phyloP scores from a whole-genome alignment of 2,113 vertebrate genomes.

The Gobius niger region DNA sequence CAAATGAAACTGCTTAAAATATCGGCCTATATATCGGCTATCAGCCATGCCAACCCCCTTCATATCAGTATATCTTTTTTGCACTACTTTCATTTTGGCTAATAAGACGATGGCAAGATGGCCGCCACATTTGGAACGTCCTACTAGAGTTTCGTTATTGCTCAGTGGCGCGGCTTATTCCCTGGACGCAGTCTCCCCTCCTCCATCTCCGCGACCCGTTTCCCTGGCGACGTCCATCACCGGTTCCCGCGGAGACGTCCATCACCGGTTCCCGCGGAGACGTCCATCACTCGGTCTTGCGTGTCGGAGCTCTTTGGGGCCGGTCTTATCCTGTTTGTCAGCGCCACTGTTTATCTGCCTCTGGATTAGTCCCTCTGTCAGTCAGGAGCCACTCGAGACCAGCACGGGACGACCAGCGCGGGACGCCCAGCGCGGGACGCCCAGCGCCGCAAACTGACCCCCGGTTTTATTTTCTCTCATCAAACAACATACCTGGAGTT shows the following conservation, averaged over 20 bases:
- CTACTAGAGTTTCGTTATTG: constrained; percentile 15
- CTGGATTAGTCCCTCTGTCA: constrained; percentile 67
- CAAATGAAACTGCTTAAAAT: too few species aligned
- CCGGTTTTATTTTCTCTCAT: too few species aligned
- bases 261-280: constrained; percentile 59
- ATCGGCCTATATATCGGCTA: too few species aligned
- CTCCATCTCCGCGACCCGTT: neutral
- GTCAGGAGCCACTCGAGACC: constrained; percentile 45
- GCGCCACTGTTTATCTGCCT: constrained; percentile 67
- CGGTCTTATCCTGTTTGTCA: constrained; percentile 74
- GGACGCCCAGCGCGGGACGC: neutral
- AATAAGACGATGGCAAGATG: too few species aligned
- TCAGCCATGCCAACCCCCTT: too few species aligned
- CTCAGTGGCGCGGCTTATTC: constrained; percentile 8
- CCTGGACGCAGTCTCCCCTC: neutral
- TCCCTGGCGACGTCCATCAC: neutral
- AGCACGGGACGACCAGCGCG: constrained; percentile 30
- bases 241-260: neutral
- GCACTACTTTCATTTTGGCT: too few species aligned
- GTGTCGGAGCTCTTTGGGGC: constrained; percentile 59
- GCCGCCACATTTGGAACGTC: constrained; percentile 7
- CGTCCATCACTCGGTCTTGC: constrained; percentile 70
- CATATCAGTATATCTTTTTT: too few species aligned
- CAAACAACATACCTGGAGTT: too few species aligned
- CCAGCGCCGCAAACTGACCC: too few species aligned